Percentiles rank a stretch among this genome's conserved stretches.
phyloP scores from a whole-genome alignment of 1,140 invertebrate species.

The Drosophila miranda region DNA sequence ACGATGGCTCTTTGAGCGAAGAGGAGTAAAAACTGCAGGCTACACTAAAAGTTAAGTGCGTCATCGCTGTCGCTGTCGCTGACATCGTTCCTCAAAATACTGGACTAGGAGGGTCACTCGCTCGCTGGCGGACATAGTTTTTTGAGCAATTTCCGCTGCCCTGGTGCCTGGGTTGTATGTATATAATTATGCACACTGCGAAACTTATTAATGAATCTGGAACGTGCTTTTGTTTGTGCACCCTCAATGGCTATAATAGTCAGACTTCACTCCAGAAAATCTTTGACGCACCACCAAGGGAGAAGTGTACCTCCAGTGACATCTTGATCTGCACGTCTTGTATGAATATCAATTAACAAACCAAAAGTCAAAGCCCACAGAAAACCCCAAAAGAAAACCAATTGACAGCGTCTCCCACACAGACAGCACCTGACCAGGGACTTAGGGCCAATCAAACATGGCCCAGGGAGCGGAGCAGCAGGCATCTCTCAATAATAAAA shows the following conservation, averaged over 20 bases:
- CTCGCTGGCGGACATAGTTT: slow-evolving; percentile 44
- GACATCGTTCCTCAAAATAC: slow-evolving; percentile 49
- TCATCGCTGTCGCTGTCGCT: slow-evolving; percentile 38
- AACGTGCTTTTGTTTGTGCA: slow-evolving; percentile 42
- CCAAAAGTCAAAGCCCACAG: slow-evolving; percentile 60
- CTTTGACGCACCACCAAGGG: slow-evolving; percentile 22
- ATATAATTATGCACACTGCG: slow-evolving; percentile 64
- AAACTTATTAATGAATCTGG: slow-evolving; percentile 63
- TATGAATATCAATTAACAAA: slow-evolving; percentile 77
- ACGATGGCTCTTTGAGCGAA: background rate
- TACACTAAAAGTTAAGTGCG: slow-evolving; percentile 66
- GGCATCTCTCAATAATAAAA: slow-evolving; percentile 79
- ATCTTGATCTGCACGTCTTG: slow-evolving; percentile 65
- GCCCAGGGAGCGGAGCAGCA: slow-evolving; percentile 14
- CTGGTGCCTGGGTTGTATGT: slow-evolving; percentile 32
- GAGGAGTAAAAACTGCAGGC: slow-evolving; percentile 55
- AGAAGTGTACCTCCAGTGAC: slow-evolving; percentile 11
- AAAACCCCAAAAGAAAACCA: slow-evolving; percentile 31
- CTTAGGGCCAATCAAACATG: slow-evolving; percentile 73
- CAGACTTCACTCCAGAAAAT: background rate
- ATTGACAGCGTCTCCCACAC: slow-evolving; percentile 39
- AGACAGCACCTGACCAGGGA: slow-evolving; percentile 57
- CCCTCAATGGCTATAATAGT: slow-evolving; percentile 21
- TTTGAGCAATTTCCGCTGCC: slow-evolving; percentile 62
- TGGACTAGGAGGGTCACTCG: slow-evolving; percentile 7